Conservation (phyloP, 2,797 vertebrate species). For the Heliangelus exortis region DNA sequence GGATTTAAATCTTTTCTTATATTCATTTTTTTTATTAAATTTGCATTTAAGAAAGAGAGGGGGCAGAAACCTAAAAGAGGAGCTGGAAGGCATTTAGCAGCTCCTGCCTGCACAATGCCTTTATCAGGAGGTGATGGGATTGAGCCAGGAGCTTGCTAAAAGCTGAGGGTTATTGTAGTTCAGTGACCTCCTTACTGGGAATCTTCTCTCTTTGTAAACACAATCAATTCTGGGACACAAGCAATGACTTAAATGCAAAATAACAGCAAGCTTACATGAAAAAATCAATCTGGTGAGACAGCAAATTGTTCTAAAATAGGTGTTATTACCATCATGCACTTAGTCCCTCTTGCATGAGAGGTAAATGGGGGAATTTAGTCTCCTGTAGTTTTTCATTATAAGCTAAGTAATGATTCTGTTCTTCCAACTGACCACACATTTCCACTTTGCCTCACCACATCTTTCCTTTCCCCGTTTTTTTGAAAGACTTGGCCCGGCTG, state of each 20-base stretch:
- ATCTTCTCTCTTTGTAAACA: conserved; percentile 37
- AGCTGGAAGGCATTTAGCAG: not conserved
- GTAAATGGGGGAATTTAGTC: conserved; percentile 7
- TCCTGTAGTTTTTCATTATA: not conserved
- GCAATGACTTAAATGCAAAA: conserved; percentile 42
- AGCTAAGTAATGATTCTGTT: not conserved
- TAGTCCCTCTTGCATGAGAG: conserved; percentile 21
- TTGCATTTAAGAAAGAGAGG: not conserved
- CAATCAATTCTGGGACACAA: conserved; percentile 14
- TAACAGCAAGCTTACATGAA: not conserved
- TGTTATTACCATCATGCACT: not conserved
- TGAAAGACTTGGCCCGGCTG: not conserved
- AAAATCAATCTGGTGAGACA: conserved; percentile 19
- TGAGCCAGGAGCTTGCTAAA: conserved; percentile 3
- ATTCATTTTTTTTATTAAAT: not conserved
- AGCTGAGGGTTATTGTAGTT: conserved; percentile 50
- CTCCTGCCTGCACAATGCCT: not conserved
- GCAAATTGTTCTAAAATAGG: conserved; percentile 15
- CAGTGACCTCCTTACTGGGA: conserved; percentile 39
- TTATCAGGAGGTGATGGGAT: not conserved
- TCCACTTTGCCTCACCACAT: not conserved
- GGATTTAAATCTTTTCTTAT: not conserved
- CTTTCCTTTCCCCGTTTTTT: not conserved
- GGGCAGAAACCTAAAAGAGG: not conserved
- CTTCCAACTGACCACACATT: not conserved